Percentiles rank a stretch among this genome's conserved stretches.
These are phyloP conservation scores for Callyntrura sp. DNA, from an alignment of 2,888 invertebrate genomes.

Conservation along the genomic window DNA sequence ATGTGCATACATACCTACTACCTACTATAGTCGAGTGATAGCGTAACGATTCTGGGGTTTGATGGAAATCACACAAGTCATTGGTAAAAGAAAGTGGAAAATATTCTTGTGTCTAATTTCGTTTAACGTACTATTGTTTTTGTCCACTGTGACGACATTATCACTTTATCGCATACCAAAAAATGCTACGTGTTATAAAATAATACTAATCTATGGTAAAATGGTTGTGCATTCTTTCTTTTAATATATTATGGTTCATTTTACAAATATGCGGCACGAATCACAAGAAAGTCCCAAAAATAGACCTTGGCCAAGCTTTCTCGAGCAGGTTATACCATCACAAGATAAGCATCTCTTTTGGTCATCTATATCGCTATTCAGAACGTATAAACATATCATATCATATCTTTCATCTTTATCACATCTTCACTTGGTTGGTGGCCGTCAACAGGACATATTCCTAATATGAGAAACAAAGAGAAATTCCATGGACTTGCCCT, in stretches of 20 bases:
- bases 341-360: neutral
- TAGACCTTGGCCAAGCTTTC: slow-evolving; percentile 1
- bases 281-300: slow-evolving; percentile 30
- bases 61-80: no score
- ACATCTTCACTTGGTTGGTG: slow-evolving; percentile 75
- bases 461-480: slow-evolving; percentile 39
- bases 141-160: no score
- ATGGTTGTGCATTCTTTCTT: no score
- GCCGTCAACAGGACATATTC: slow-evolving; percentile 64
- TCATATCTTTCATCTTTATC: slow-evolving; percentile 51
- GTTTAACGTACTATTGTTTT: neutral
- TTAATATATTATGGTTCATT: neutral
- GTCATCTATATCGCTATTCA: slow-evolving; percentile 26
- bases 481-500: slow-evolving; percentile 35
- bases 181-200: no score
- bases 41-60: no score
- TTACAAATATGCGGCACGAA: neutral
- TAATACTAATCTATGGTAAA: neutral
- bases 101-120: neutral
- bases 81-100: neutral
- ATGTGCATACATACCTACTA: neutral
- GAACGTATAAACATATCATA: neutral
- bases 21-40: no score
- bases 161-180: no score
- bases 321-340: slow-evolving; percentile 13